Conservation (phyloP, 2,113 vertebrate species). For the Tenrec ecaudatus region DNA sequence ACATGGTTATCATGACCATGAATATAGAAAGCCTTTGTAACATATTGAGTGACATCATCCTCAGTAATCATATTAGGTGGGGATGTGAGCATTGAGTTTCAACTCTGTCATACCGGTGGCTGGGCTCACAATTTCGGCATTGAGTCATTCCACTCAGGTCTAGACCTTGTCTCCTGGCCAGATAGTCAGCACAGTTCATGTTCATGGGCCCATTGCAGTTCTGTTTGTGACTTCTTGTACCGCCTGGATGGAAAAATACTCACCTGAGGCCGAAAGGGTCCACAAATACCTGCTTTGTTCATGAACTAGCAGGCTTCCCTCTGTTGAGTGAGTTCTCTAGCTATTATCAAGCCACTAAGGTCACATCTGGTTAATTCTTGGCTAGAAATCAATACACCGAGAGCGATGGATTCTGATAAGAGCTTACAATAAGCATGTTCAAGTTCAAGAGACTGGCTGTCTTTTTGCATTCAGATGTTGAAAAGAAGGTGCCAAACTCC, state of each 20-base stretch:
- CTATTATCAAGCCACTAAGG: slow-evolving; percentile 85
- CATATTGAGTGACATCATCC: slow-evolving; percentile 1
- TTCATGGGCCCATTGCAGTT: slow-evolving; percentile 12
- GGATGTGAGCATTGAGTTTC: background rate
- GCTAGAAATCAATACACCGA: slow-evolving; percentile 87
- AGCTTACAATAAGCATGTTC: slow-evolving; percentile 81
- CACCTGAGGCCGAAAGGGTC: slow-evolving; percentile 68
- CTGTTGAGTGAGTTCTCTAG: slow-evolving; percentile 78
- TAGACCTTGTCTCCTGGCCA: slow-evolving; percentile 54
- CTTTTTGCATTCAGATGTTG: slow-evolving; percentile 69
- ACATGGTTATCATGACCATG: background rate
- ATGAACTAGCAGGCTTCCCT: slow-evolving; percentile 79
- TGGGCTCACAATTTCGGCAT: slow-evolving; percentile 39
- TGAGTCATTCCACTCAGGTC: slow-evolving; percentile 59
- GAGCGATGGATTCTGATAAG: slow-evolving; percentile 83
- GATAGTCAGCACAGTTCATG: slow-evolving; percentile 13
- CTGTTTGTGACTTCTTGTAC: slow-evolving; percentile 72
- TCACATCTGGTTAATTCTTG: slow-evolving; percentile 89
- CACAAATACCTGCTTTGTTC: slow-evolving; percentile 80
- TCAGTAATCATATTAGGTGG: background rate
- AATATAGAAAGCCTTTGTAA: background rate
- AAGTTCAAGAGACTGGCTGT: slow-evolving; percentile 77
- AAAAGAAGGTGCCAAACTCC: slow-evolving; percentile 31
- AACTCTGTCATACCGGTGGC: background rate
- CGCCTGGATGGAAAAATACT: slow-evolving; percentile 85